Evolutionary conservation across 2,797 vertebrate species (phyloP).

Genomic region (Falco concolor): DNA sequence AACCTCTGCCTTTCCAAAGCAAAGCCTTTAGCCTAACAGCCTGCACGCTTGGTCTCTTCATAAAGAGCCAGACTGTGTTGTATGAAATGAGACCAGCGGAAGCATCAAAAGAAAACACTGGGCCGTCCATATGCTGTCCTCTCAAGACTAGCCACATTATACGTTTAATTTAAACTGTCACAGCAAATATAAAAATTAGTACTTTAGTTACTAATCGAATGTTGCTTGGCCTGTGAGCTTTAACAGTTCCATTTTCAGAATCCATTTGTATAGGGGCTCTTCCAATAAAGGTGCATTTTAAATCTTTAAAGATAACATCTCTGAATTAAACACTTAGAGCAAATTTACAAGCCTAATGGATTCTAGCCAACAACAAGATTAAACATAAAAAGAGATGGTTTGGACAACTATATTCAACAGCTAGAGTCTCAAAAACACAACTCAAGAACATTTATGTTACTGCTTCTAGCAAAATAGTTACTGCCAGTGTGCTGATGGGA

Average conservation of each 20-base stretch:
- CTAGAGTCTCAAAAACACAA: rapidly evolving
- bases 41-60: rapidly evolving
- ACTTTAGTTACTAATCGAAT: neutral
- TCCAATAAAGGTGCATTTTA: neutral
- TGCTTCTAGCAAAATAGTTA: neutral
- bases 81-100: too few relatives aligned
- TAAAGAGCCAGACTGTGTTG: neutral
- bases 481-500: neutral
- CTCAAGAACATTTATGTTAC: neutral
- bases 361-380: neutral
- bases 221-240: neutral
- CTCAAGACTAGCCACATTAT: neutral
- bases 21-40: neutral
- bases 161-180: neutral
- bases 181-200: too few relatives aligned
- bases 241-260: neutral
- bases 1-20: neutral
- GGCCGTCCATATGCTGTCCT: too few relatives aligned
- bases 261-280: neutral
- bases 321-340: neutral
- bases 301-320: neutral
- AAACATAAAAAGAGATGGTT: neutral
- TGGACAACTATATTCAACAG: neutral
- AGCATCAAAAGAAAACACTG: neutral
- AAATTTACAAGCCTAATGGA: neutral